Evolutionary conservation across 2,888 invertebrate genomes (phyloP).

Genomic region (Homarus gammarus): DNA sequence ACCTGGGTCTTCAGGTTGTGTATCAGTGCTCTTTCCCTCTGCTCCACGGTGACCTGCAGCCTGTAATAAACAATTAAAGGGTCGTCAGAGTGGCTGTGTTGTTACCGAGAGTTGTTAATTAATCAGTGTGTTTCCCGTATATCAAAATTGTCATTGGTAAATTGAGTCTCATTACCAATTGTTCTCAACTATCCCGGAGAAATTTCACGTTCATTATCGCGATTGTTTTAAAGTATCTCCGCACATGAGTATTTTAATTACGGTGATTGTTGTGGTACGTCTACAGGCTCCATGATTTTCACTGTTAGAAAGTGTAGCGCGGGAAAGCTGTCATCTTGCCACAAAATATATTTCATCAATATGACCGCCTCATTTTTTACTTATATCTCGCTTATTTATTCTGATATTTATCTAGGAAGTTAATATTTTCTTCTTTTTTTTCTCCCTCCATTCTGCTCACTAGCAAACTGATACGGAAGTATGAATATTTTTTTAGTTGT

Average conservation of each 20-base stretch:
- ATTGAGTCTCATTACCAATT: neutral
- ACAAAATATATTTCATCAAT: neutral
- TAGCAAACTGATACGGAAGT: neutral
- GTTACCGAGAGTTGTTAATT: too few species aligned
- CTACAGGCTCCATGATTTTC: neutral
- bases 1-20: too few species aligned
- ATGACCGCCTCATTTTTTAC: neutral
- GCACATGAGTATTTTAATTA: neutral
- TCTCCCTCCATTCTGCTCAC: neutral
- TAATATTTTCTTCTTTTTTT: neutral
- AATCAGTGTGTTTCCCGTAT: neutral
- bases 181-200: neutral
- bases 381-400: neutral
- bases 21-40: too few species aligned
- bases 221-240: neutral
- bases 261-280: neutral
- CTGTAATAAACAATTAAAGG: too few species aligned
- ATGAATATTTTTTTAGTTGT: neutral
- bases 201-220: neutral
- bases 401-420: conserved; percentile 5
- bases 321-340: neutral
- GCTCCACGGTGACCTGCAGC: too few species aligned
- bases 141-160: neutral
- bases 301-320: neutral
- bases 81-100: too few species aligned